Base-by-base conservation (phyloP, 1,140 invertebrate genomes). In the Leptoteleia sp. region DNA sequence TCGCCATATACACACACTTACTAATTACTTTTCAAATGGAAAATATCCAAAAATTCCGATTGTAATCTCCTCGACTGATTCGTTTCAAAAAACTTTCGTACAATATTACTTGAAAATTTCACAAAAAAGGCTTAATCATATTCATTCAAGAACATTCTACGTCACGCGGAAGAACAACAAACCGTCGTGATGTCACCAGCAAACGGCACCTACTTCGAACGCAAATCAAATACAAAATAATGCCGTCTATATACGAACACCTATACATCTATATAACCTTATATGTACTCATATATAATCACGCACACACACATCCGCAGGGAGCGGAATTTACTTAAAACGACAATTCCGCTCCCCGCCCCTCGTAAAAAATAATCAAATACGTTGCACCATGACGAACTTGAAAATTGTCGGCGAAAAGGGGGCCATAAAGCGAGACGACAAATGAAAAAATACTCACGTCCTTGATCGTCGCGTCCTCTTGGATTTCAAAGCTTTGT, bases 391-490 rank as follows among this genome's bases (percentile, higher is more conserved):
- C n/a, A n/a, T n/a, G n/a, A n/a, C n/a, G n/a, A n/a, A n/a, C n/a
- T n/a, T n/a, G n/a, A n/a, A n/a, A n/a, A n/a, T n/a, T n/a, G n/a
- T n/a, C n/a, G n/a, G n/a, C n/a, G n/a, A n/a, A n/a, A n/a, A n/a
- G n/a, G n/a, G n/a, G n/a, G n/a, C n/a, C n/a, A n/a, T n/a, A n/a
- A n/a, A n/a, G n/a, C n/a, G n/a, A n/a, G n/a, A n/a, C n/a, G n/a
- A n/a, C n/a, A n/a, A n/a, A n/a, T n/a, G 7, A 13, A 12, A 35
- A 29, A 27, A 52, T 12, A 37, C 16, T 7, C 15, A 98, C 96
- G 87, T 97, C 95, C 92, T 96, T 96, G 64, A 99, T 94, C 80
- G 93, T 92, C 50, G 95, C 94, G 93, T 96, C 92, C 85, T 94
- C 93, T 79, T 94, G 93, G 42, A 98, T 93, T 91, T 97, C 93